Conservation (phyloP, 1,140 invertebrate species). For the Metaphire vulgaris region DNA sequence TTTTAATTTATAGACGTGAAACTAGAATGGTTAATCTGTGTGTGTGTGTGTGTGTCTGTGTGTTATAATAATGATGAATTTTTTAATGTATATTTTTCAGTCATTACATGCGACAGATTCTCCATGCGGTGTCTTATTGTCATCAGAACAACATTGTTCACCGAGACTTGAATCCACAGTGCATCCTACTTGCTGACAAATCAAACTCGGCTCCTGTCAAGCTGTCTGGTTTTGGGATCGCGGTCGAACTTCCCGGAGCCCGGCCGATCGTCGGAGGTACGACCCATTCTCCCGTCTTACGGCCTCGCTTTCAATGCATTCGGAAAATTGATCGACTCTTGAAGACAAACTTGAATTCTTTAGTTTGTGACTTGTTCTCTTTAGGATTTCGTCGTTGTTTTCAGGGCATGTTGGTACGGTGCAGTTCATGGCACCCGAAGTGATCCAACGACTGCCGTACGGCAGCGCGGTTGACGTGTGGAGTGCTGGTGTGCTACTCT, state of each 20-base stretch:
- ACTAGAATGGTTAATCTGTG: no score
- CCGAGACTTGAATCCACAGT: constrained; percentile 72
- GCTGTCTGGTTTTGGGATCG: constrained; percentile 12
- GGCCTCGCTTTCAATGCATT: no score
- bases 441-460: constrained; percentile 76
- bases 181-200: constrained; percentile 65
- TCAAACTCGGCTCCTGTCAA: constrained; percentile 23
- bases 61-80: no score
- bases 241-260: not conserved
- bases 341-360: no score
- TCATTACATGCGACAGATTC: constrained; percentile 54
- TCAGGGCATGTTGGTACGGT: constrained; percentile 68
- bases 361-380: no score
- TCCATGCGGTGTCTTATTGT: constrained; percentile 70
- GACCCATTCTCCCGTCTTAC: no score
- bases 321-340: no score
- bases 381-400: constrained; percentile 55
- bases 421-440: constrained; percentile 90
- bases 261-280: not conserved
- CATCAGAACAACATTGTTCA: constrained; percentile 75
- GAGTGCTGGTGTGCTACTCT: constrained; percentile 84
- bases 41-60: no score
- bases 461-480: constrained; percentile 88
- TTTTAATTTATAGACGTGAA: no score
- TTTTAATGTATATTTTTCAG: no score